phyloP scores from a whole-genome alignment of 2,888 invertebrate species.

The Synergus japonicus region DNA sequence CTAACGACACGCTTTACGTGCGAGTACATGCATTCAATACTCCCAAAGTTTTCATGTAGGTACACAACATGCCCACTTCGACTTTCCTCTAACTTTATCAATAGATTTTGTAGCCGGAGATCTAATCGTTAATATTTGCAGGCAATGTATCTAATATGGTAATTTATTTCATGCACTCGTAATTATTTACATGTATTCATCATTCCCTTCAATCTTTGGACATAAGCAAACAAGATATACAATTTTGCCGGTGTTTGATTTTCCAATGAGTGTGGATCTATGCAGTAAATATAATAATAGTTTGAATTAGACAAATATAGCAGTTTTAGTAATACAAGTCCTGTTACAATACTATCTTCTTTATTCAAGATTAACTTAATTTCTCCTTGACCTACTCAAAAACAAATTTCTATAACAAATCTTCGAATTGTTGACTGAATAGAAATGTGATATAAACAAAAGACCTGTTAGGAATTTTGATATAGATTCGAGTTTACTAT shows the following conservation, averaged over 20 bases:
- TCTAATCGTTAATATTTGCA: conserved; percentile 11
- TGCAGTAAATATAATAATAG: too few species aligned
- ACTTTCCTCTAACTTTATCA: conserved; percentile 32
- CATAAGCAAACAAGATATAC: not conserved
- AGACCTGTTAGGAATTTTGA: not conserved
- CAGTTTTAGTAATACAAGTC: too few species aligned
- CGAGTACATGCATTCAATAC: conserved; percentile 33
- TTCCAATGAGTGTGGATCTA: not conserved
- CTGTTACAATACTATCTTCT: not conserved
- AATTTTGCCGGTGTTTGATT: not conserved
- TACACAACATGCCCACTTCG: conserved; percentile 8
- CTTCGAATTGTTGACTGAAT: not conserved
- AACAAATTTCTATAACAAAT: not conserved
- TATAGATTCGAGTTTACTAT: not conserved
- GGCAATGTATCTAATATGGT: not conserved
- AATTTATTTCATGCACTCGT: not conserved
- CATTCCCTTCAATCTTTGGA: not conserved
- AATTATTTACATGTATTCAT: not conserved
- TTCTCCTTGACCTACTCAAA: not conserved
- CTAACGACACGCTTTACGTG: conserved; percentile 38
- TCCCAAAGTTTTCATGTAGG: conserved; percentile 14
- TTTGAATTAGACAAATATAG: too few species aligned
- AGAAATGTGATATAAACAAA: not conserved
- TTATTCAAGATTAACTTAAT: not conserved
- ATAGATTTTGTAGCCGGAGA: conserved; percentile 2